phyloP scores from a whole-genome alignment of 2,888 invertebrate species.

The Junonia oenone region DNA sequence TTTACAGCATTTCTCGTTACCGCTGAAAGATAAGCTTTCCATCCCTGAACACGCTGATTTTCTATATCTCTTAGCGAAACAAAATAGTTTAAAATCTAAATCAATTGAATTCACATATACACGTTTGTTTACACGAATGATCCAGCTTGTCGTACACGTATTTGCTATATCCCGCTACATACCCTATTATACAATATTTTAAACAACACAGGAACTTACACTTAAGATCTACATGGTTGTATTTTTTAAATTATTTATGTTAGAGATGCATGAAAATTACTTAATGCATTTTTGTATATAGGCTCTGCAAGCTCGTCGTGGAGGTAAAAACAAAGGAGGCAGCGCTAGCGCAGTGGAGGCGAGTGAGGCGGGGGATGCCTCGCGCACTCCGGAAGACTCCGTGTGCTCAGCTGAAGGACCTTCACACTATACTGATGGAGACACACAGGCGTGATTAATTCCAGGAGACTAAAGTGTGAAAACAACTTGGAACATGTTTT shows the following conservation, averaged over 20 bases:
- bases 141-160: conserved; percentile 10
- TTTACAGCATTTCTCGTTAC: neutral
- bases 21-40: conserved; percentile 19
- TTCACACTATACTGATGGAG: conserved; percentile 82
- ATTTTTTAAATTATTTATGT: neutral
- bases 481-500: neutral
- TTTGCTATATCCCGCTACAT: conserved; percentile 12
- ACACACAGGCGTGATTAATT: conserved; percentile 64
- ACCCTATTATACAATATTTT: neutral
- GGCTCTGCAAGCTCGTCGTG: conserved; percentile 87
- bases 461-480: neutral
- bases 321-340: conserved; percentile 73
- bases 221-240: neutral
- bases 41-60: conserved; percentile 8
- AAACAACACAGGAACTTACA: neutral
- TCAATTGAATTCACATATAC: neutral
- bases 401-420: conserved; percentile 93
- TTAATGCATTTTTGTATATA: conserved; percentile 37
- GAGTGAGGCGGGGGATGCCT: conserved; percentile 86
- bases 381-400: conserved; percentile 93
- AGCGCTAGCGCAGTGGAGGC: conserved; percentile 80
- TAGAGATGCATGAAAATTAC: too few relatives aligned
- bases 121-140: conserved; percentile 1
- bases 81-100: neutral
- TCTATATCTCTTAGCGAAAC: conserved; percentile 5